Evolutionary conservation across 2,888 invertebrate genomes (phyloP).

Genomic region (Electrophaes corylata): DNA sequence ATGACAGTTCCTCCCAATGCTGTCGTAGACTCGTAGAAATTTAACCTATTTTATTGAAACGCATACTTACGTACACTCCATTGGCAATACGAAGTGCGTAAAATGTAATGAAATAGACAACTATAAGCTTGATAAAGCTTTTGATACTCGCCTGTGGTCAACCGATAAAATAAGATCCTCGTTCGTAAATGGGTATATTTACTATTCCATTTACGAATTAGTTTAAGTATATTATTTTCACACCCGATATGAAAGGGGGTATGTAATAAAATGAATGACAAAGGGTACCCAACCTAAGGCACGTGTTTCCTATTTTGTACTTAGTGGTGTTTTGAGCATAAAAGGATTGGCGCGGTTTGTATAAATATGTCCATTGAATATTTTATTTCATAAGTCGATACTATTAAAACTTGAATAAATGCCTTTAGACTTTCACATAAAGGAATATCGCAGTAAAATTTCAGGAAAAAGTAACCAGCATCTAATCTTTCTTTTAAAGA

Average conservation of each 20-base stretch:
- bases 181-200: slow-evolving; percentile 14
- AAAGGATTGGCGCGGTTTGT: neutral
- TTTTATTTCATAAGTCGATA: neutral
- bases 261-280: slow-evolving; percentile 25
- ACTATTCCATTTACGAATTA: neutral
- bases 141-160: slow-evolving; percentile 15
- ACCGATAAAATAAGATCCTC: slow-evolving; percentile 29
- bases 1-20: too few species aligned
- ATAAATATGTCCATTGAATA: neutral
- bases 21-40: too few species aligned
- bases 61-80: slow-evolving; percentile 47
- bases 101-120: slow-evolving; percentile 55
- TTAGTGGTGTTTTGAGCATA: neutral
- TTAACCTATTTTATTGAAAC: neutral
- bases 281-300: neutral
- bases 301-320: neutral
- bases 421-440: neutral
- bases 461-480: too few species aligned
- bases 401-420: neutral
- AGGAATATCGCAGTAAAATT: too few species aligned
- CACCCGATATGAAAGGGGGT: slow-evolving; percentile 26
- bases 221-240: slow-evolving; percentile 25
- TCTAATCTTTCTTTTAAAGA: too few species aligned
- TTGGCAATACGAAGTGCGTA: slow-evolving; percentile 49
- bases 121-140: slow-evolving; percentile 46